These are phyloP conservation scores for Araneus ventricosus DNA, from an alignment of 1,140 invertebrate species.

Conservation along the genomic window DNA sequence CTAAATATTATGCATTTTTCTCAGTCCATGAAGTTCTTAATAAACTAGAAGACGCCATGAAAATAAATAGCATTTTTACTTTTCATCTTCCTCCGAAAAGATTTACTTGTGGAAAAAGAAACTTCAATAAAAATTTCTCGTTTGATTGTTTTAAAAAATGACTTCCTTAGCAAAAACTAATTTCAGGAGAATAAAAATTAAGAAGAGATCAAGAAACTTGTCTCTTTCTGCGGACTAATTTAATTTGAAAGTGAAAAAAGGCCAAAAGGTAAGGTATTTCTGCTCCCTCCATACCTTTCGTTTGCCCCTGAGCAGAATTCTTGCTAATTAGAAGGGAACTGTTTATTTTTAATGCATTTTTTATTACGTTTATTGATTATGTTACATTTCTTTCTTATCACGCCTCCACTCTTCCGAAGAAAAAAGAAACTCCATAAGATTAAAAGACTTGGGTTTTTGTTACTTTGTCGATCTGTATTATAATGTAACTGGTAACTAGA, in stretches of 20 bases:
- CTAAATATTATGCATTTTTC: not conserved
- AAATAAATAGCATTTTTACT: not conserved
- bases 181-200: conserved; percentile 23
- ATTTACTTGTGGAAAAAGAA: not conserved
- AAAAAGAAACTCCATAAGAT: not conserved
- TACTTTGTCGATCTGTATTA: not conserved
- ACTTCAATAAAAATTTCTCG: not conserved
- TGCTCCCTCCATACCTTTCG: not conserved
- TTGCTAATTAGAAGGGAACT: conserved; percentile 50
- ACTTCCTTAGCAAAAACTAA: conserved; percentile 14
- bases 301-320: not conserved
- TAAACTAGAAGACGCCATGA: not conserved
- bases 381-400: not conserved
- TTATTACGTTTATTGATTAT: conserved; percentile 17
- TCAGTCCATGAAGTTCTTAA: not conserved
- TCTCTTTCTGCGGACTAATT: conserved; percentile 50
- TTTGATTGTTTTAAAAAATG: conserved; percentile 12
- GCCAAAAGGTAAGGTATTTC: conserved; percentile 3
- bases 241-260: conserved; percentile 26
- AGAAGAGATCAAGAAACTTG: conserved; percentile 42
- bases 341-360: conserved; percentile 41
- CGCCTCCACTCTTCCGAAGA: not conserved
- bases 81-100: not conserved
- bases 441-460: not conserved
- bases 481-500: no score